Conservation (phyloP, 2,113 vertebrate genomes). For the Antechinus stuartii region DNA sequence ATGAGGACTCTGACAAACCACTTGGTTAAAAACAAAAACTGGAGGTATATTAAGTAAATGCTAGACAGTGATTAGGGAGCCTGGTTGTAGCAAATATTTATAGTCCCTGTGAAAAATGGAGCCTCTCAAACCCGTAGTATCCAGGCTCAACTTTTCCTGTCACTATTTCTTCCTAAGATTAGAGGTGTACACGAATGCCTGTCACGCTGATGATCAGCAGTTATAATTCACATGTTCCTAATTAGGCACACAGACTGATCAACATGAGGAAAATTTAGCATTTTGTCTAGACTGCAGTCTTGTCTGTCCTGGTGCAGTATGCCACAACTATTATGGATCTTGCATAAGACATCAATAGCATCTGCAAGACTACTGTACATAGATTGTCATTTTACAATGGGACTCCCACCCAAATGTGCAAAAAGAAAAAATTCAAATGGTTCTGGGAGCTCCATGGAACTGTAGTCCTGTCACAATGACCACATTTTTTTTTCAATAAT, state of each 20-base stretch:
- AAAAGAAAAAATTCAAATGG: conserved; percentile 18
- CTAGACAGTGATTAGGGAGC: not conserved
- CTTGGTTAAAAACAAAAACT: conserved; percentile 53
- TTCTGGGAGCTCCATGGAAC: conserved; percentile 55
- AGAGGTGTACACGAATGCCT: not conserved
- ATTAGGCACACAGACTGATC: conserved; percentile 61
- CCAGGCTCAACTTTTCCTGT: conserved; percentile 28
- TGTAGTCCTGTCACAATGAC: conserved; percentile 49
- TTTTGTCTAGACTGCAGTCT: conserved; percentile 67
- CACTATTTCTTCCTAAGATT: conserved; percentile 9
- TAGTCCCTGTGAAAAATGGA: conserved; percentile 41
- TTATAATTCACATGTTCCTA: conserved; percentile 62
- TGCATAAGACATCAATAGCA: conserved; percentile 59
- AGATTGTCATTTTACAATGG: conserved; percentile 44
- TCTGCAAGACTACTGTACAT: conserved; percentile 33
- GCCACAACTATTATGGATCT: conserved; percentile 39
- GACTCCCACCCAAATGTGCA: not conserved
- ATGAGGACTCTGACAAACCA: conserved; percentile 43
- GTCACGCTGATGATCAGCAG: conserved; percentile 53
- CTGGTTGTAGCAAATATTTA: not conserved
- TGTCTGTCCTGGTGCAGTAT: conserved; percentile 66
- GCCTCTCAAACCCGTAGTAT: conserved; percentile 22
- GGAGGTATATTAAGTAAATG: conserved; percentile 50
- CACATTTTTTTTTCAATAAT: conserved; percentile 59
- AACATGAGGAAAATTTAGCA: conserved; percentile 54